These are phyloP conservation scores for Tetrapedia diversipes DNA, from an alignment of 2,888 invertebrate species.

Conservation along the genomic window DNA sequence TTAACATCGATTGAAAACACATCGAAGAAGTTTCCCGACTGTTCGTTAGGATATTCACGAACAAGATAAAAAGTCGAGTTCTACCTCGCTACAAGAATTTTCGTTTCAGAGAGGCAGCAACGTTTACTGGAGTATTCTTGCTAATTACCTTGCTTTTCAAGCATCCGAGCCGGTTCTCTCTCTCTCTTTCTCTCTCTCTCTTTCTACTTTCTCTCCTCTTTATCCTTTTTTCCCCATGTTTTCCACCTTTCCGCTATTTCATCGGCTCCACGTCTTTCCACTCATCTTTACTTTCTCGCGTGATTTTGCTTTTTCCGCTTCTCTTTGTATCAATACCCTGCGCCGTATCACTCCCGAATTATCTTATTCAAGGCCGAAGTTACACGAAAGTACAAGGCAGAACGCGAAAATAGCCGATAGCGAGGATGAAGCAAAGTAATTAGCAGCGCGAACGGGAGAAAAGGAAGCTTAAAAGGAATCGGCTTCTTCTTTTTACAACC, in stretches of 20 bases:
- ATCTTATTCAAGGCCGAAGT: conserved; percentile 45
- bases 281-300: conserved; percentile 38
- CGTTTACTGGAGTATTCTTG: conserved; percentile 57
- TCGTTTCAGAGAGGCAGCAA: conserved; percentile 47
- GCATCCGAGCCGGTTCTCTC: conserved; percentile 16
- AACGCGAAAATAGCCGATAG: conserved; percentile 5
- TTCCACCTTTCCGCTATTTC: conserved; percentile 8
- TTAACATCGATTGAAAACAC: conserved; percentile 70
- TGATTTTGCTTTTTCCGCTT: conserved; percentile 17
- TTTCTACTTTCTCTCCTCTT: background rate
- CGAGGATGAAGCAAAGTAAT: conserved; percentile 34
- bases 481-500: background rate
- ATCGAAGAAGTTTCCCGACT: conserved; percentile 52
- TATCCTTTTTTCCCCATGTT: background rate
- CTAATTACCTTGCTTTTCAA: conserved; percentile 66
- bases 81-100: conserved; percentile 50
- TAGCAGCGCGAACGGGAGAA: conserved; percentile 14
- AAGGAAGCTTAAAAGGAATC: background rate
- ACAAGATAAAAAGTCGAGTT: conserved; percentile 32
- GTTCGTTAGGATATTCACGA: conserved; percentile 62
- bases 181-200: background rate
- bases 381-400: conserved; percentile 8
- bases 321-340: too few species aligned
- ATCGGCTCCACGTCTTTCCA: conserved; percentile 2
- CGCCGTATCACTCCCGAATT: conserved; percentile 31